phyloP scores from a whole-genome alignment of 2,113 vertebrate genomes.

The Nipponia nippon region DNA sequence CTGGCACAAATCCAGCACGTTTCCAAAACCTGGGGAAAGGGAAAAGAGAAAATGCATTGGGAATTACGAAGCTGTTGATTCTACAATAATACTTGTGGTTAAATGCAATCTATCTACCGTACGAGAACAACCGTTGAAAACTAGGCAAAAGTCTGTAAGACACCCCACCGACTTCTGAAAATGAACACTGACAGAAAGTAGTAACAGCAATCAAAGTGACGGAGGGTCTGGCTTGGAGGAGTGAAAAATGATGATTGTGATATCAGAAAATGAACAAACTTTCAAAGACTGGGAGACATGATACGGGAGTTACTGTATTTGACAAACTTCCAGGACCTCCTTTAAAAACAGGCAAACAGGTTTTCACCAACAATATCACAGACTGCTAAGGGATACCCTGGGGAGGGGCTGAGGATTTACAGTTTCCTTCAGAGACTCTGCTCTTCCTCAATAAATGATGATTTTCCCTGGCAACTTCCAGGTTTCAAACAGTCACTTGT shows the following conservation, averaged over 20 bases:
- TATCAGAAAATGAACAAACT: background rate
- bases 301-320: background rate
- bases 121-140: background rate
- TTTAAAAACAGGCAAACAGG: background rate
- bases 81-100: background rate
- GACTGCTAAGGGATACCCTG: background rate
- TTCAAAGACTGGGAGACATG: background rate
- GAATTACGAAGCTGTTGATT: background rate
- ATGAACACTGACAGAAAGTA: background rate
- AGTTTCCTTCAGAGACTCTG: background rate
- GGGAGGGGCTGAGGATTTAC: background rate
- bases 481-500: background rate
- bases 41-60: background rate
- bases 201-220: background rate
- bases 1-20: conserved; percentile 89
- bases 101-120: background rate
- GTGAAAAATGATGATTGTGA: background rate
- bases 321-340: background rate
- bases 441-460: background rate
- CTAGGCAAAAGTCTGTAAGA: background rate
- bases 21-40: conserved; percentile 89
- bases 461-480: background rate
- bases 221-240: background rate
- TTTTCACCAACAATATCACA: background rate
- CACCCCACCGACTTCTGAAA: background rate